phyloP scores from a whole-genome alignment of 1,140 invertebrate genomes.

The Platorchestia sp. region DNA sequence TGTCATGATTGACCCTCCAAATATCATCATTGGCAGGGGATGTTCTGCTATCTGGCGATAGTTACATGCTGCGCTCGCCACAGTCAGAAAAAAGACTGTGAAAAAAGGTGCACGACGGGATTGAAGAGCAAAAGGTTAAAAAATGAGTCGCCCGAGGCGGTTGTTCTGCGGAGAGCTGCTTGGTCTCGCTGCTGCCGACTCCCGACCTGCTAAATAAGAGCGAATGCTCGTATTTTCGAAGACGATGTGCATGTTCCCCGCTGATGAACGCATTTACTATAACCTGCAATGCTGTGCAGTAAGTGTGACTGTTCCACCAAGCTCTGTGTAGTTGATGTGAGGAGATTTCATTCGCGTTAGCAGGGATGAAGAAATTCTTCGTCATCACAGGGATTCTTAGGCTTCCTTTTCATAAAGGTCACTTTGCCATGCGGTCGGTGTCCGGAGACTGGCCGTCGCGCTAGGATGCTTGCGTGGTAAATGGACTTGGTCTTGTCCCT shows the following conservation, averaged over 20 bases:
- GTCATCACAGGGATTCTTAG: not conserved
- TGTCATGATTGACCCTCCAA: constrained; percentile 51
- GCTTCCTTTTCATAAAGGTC: constrained; percentile 34
- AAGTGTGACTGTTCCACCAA: not conserved
- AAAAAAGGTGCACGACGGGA: constrained; percentile 33
- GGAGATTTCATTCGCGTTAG: constrained; percentile 5
- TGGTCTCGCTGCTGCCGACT: not conserved
- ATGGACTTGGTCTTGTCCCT: constrained; percentile 41
- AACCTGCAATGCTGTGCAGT: not conserved
- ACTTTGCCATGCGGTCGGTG: not conserved
- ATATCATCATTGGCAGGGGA: constrained; percentile 55
- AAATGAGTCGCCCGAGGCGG: constrained; percentile 43
- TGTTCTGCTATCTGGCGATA: constrained; percentile 53
- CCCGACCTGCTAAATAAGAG: constrained; percentile 33
- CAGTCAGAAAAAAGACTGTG: not conserved
- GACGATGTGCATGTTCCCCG: not conserved
- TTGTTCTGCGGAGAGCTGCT: constrained; percentile 38
- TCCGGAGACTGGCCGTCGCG: not conserved
- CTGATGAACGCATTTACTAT: not conserved
- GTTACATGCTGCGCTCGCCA: constrained; percentile 49
- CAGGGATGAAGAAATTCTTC: not conserved
- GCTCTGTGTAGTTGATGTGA: not conserved
- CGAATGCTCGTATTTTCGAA: not conserved
- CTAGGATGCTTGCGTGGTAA: constrained; percentile 36
- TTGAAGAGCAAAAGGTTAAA: constrained; percentile 53